These are phyloP conservation scores for Chrysocyon brachyurus DNA, from an alignment of 2,797 vertebrate species.

Conservation along the genomic window DNA sequence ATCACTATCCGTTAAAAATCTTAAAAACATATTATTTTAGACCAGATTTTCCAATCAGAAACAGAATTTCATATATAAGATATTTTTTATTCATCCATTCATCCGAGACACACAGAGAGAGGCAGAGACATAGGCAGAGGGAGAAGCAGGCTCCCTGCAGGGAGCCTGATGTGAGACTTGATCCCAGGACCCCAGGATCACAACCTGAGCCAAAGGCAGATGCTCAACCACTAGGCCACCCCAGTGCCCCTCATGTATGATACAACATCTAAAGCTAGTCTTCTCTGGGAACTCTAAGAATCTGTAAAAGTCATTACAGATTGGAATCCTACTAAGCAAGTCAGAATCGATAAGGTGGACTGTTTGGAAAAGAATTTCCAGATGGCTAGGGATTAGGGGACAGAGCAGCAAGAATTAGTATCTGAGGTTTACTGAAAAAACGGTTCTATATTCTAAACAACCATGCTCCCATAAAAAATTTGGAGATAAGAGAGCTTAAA, in stretches of 20 bases:
- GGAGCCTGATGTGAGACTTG: no score
- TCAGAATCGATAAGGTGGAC: not conserved
- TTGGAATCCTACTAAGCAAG: slow-evolving; percentile 1
- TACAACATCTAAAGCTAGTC: not conserved
- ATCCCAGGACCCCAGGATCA: no score
- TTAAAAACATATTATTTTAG: slow-evolving; percentile 38
- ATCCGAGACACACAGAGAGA: no score
- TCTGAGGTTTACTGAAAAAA: slow-evolving; percentile 61
- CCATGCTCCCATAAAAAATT: not conserved
- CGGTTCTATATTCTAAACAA: not conserved
- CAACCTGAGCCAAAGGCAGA: no score
- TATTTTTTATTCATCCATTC: not conserved
- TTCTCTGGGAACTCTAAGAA: not conserved
- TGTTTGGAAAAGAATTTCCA: slow-evolving; percentile 5
- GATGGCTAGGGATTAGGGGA: not conserved
- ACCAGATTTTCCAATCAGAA: slow-evolving; percentile 45
- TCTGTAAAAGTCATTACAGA: not conserved
- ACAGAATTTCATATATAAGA: not conserved
- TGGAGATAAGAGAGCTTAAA: not conserved
- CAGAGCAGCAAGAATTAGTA: slow-evolving; percentile 27
- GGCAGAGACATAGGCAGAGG: no score
- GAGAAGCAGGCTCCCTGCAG: no score
- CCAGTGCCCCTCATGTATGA: no score
- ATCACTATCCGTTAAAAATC: slow-evolving; percentile 12
- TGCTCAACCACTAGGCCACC: no score